Evolutionary conservation across 2,888 invertebrate species (phyloP), one percentile per base, ranked within the genome.

Genomic region (Rotaria magnacalcarata): DNA sequence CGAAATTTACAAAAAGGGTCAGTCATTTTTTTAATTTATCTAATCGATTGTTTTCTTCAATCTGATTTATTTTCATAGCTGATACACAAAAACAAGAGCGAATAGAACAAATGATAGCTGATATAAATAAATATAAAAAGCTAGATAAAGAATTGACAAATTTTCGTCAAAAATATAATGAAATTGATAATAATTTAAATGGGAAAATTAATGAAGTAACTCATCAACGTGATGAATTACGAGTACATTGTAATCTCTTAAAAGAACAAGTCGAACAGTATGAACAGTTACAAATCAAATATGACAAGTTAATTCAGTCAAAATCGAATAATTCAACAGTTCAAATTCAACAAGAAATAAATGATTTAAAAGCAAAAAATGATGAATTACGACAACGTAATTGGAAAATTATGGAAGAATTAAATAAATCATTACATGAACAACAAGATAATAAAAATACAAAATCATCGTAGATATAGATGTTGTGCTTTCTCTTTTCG

Each of bases 381-480:
- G 75, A 75, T 75, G 21, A 43, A 47, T 24, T 75, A 43, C 41
- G 75, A 75, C 21, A 75, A 47, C 43, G 75, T 19, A 75, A 75
- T 75, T 75, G 75, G 75, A 43, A 75, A 75, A 47, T 75, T 24
- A 75, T 75, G 75, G 75, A 75, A 7, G 75, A 75, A 47, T 75
- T 75, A 47, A 75, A 75, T 75, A 75, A 75, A 47, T 75, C 27
- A 75, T 43, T 75, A n/a, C 19, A 43, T 47, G 43, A 75, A 8
- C 75, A 75, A 75, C 41, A 43, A 75, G 19, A 75, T 43, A n/a
- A 27, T 27, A 27, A 27, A 67, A 27, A 27, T 34, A 67, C 7
- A 3, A 27, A 67, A 67, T 67, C n/a, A 34, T 67, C 56, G 0
- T 56, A 52, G 14, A 14, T 52, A 10, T 52, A 14, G 52, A n/a